Evolutionary conservation across 1,140 invertebrate species (phyloP), one percentile per base, ranked within the genome.

Genomic region (Anagrus nilaparvatae): DNA sequence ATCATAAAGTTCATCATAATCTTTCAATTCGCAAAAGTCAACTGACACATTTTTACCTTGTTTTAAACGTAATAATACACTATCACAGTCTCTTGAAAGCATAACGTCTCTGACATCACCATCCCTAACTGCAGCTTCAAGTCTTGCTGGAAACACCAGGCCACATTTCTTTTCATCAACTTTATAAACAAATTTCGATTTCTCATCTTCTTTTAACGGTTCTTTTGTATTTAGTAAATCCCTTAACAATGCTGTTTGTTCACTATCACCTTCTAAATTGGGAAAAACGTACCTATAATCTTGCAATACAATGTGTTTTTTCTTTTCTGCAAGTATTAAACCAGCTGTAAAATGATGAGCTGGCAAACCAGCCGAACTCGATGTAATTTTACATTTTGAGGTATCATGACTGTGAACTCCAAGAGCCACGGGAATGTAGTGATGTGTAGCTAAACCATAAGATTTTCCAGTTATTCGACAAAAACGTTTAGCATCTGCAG

Each of bases 381-480:
- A 79, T 2, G 79, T 79, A 27, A 82, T 77, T 52, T 75, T 79
- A 51, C 77, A 79, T 56, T 77, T 76, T 23, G 70, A 67, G 49
- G 71, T 75, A 32, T 58, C 63, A 17, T 65, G 57, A 2, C 70
- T 69, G 40, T 72, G 70, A 13, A 78, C 66, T 34, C 77, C 74
- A 18, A 81, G 65, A 17, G 82, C 56, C 20, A 83, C 80, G 49
- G 83, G 84, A 66, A 84, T 82, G 72, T 84, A 86, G 60, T 85
- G 81, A 58, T 83, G 81, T n/a, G 73, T 73, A 5, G 78, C 78
- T 40, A 81, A 58, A 14, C 82, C 82, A 37, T 82, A 81, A 9
- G 84, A 82, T 62, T 86, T 86, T 25, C 83, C 82, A 1, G 84
- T 88, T 43, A 89, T 84, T 46, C 81, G 74, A 56, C 85, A 87